Base-by-base conservation (phyloP, 2,797 vertebrate genomes). In the Bufotes viridis region DNA sequence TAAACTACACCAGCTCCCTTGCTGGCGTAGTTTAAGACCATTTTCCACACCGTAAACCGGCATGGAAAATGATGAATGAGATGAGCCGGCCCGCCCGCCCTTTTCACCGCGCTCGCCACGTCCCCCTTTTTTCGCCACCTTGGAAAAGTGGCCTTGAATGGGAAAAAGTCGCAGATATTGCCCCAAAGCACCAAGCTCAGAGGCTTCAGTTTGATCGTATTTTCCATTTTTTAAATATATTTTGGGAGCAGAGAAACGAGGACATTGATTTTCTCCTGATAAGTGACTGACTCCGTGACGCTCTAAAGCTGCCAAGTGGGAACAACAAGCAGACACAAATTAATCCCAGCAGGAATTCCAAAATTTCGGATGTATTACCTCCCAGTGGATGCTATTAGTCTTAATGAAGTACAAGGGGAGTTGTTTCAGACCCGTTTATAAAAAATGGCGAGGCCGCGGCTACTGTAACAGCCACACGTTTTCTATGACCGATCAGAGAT, bases 261-360 rank as follows among this genome's bases (percentile, higher is more conserved):
- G 51, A 20, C 81, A 83, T 83, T 34, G 65, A 72, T 83, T 84
- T 84, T 22, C 51, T 14, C 22, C 53, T 84, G 82, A 84, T 84
- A 60, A n/a, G 60, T 74, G 51, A 84, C 69, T 4, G 9, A 42
- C 34, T 24, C 18, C 3, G 53, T 58, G 67, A 53, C 26, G 24
- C 53, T 7, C 15, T 20, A 15, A 3, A 51, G 17, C 67, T 9
- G 14, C 24, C 17, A 11, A 49, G 18, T 7, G 69, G 55, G 61
- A 10, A 74, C 75, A 13, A 42, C 69, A 84, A 84, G 49, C 13
- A n/a, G 22, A 24, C 42, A 58, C 34, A 67, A 72, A 84, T 84
- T 58, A 70, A 74, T 72, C 53, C 61, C 80, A 26, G 60, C 22
- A 24, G 80, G 80, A 82, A 51, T 75, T 51, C 60, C 22, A 22